Base-by-base conservation (phyloP, 2,113 vertebrate genomes). In the Bostrychus sinensis region DNA sequence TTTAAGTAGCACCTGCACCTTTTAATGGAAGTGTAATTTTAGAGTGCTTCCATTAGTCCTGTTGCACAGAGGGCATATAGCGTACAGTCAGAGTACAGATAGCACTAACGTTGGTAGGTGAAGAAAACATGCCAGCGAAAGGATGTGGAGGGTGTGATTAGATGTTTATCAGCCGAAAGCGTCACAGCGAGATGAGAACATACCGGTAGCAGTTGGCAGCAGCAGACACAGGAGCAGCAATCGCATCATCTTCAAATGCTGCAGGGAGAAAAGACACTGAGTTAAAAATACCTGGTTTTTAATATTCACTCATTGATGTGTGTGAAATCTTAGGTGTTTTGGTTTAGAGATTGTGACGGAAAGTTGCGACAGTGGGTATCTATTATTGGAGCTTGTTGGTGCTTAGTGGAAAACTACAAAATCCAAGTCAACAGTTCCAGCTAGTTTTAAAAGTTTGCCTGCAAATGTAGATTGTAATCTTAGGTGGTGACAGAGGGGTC, bases 161-260 rank as follows among this genome's bases (percentile, higher is more conserved):
- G 82, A 87, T 88, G 65, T 74, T 84, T 86, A 88, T 88, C 83
- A 73, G 71, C 77, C 77, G 69, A 74, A 75, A 72, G 59, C 34
- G 3, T 72, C 72, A 65, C 46, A 48, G 51, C 77, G 66, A 48
- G 45, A 84, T 78, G 53, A 82, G 79, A 82, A 89, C 90, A 9
- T 90, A 93, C 92, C 88, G 38, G 77, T 60, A 56, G 79, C 63
- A 54, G 84, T 61, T 72, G 66, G 86, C 62, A 93, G 81, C 69
- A 92, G 78, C 85, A 91, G 71, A 78, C 84, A 84, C 74, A 92
- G 80, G 43, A 91, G 70, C 57, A 92, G 74, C 74, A 89, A 89
- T 86, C 89, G 89, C 82, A 91, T 89, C 92, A 93, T 93, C 84
- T 88, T 93, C 79, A 80, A 84, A 85, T 83, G 82, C 90, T 92